Percentiles rank a stretch among this genome's conserved stretches.
Evolutionary conservation across 2,888 invertebrate species (phyloP).

Genomic region (Lissonota sp.): DNA sequence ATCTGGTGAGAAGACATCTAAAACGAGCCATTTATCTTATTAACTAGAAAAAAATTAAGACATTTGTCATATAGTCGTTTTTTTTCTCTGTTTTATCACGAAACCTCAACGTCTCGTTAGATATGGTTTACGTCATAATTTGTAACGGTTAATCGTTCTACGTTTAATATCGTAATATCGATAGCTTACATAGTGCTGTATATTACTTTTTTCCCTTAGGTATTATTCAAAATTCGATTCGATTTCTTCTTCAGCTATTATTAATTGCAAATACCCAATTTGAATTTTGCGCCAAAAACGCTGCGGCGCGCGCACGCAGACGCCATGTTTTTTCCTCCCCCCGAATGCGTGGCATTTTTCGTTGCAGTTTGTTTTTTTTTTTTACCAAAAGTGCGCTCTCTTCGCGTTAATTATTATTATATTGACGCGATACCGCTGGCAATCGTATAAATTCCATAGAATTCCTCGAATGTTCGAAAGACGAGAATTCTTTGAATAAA

Average conservation of each 20-base stretch:
- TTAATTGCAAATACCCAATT: background rate
- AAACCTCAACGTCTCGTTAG: conserved; percentile 71
- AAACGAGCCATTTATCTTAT: conserved; percentile 48
- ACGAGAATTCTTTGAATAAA: no score
- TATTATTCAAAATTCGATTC: conserved; percentile 65
- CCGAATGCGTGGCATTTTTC: no score
- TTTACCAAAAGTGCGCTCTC: no score
- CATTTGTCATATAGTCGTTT: conserved; percentile 33
- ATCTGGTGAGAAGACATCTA: conserved; percentile 11
- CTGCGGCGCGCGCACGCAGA: background rate
- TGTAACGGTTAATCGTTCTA: conserved; percentile 73
- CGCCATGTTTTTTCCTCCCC: background rate
- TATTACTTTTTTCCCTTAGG: conserved; percentile 52
- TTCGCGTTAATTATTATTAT: no score
- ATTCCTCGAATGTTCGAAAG: no score
- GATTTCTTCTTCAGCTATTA: conserved; percentile 33
- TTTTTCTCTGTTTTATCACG: conserved; percentile 43
- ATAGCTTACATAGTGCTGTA: conserved; percentile 71
- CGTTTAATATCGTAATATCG: conserved; percentile 67
- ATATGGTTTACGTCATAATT: conserved; percentile 77
- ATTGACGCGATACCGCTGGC: no score
- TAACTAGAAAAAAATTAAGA: conserved; percentile 13
- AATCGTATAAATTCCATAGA: no score
- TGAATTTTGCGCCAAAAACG: background rate
- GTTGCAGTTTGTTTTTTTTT: no score